Conservation (phyloP, 2,113 vertebrate species). For the Chrysemys picta region DNA sequence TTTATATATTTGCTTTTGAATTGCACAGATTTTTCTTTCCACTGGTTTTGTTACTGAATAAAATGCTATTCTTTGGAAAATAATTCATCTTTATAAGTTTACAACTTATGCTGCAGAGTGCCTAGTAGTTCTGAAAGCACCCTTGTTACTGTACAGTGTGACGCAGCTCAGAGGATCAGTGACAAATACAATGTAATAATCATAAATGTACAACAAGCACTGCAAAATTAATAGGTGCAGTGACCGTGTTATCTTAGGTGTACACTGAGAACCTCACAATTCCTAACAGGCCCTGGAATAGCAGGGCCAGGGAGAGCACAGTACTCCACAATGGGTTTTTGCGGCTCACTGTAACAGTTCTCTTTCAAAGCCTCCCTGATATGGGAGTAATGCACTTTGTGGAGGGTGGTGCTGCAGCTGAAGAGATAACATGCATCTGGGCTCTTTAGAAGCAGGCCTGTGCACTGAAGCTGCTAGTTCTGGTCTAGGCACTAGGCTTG, state of each 20-base stretch:
- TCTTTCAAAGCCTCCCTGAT: neutral
- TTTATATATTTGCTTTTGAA: neutral
- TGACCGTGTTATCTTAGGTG: neutral
- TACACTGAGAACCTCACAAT: neutral
- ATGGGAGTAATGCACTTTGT: neutral
- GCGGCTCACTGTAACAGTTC: no score
- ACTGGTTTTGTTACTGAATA: no score
- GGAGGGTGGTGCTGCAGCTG: neutral
- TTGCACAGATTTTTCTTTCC: neutral
- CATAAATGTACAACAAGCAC: neutral
- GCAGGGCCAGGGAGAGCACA: neutral
- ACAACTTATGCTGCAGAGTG: neutral
- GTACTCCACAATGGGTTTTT: neutral
- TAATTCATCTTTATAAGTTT: neutral
- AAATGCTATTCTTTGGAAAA: no score
- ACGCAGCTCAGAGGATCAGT: neutral
- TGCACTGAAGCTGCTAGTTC: neutral
- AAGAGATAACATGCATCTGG: neutral
- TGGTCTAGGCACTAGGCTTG: neutral
- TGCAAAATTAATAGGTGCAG: neutral
- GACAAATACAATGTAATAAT: neutral
- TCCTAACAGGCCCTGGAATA: neutral
- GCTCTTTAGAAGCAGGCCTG: neutral
- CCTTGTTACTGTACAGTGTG: neutral
- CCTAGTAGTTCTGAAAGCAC: neutral